These are phyloP conservation scores for Drosophila greeni DNA, from an alignment of 2,888 invertebrate genomes.

Conservation along the genomic window DNA sequence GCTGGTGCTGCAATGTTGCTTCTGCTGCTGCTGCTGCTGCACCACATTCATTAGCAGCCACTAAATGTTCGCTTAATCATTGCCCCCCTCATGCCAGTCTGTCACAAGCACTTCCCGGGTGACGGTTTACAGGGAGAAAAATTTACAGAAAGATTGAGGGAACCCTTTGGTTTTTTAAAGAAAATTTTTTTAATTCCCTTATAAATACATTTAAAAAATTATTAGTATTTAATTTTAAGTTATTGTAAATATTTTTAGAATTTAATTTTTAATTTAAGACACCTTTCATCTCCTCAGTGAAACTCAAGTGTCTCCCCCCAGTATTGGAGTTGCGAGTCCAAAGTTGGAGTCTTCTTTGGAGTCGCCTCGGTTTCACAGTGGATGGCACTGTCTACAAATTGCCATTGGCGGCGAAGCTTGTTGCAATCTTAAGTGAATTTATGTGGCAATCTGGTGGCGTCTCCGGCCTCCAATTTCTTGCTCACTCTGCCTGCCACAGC, in stretches of 20 bases:
- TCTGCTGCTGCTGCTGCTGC: constrained; percentile 38
- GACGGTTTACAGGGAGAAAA: constrained; percentile 17
- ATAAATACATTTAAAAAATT: no score
- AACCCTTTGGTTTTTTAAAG: no score
- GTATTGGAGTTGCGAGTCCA: constrained; percentile 1
- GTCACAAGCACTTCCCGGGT: constrained; percentile 33
- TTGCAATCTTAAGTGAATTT: constrained; percentile 70
- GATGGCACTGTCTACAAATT: constrained; percentile 51
- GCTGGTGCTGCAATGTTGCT: constrained; percentile 10
- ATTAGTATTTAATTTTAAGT: no score
- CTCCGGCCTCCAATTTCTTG: constrained; percentile 34
- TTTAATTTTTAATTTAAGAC: background rate
- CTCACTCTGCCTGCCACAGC: constrained; percentile 51
- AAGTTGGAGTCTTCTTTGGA: constrained; percentile 19
- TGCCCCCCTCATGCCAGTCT: constrained; percentile 40
- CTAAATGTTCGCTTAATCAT: constrained; percentile 72
- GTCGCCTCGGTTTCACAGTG: constrained; percentile 41
- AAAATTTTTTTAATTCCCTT: no score
- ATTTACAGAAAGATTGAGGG: background rate
- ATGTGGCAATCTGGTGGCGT: constrained; percentile 62
- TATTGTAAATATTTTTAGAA: background rate
- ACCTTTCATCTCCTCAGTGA: constrained; percentile 24
- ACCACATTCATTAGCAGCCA: constrained; percentile 73
- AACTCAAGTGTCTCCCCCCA: constrained; percentile 43
- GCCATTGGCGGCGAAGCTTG: constrained; percentile 43